Evolutionary conservation across 2,113 vertebrate genomes (phyloP).

Genomic region (Campylomormyrus numenius): DNA sequence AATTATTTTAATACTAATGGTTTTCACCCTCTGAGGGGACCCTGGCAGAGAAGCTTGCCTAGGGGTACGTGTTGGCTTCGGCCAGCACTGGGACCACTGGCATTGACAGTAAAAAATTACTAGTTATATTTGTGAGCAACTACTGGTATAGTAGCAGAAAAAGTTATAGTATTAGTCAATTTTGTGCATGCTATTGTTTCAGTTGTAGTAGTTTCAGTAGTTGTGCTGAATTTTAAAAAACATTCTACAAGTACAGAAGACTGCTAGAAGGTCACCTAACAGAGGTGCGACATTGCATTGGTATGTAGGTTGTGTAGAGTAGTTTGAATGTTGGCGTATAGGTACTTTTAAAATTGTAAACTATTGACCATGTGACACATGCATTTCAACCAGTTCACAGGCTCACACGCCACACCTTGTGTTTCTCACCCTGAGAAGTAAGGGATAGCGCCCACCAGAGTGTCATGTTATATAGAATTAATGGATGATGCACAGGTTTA

Average conservation of each 20-base stretch:
- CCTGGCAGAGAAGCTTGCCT: not conserved
- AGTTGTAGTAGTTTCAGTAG: not conserved
- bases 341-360: not conserved
- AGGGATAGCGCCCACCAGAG: no score
- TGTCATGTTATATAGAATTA: no score
- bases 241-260: not conserved
- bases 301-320: not conserved
- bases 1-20: not conserved
- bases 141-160: not conserved
- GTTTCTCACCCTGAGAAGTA: no score
- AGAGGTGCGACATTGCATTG: not conserved
- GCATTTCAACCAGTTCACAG: no score
- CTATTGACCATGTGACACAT: not conserved
- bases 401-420: no score
- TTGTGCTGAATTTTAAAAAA: not conserved
- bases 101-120: not conserved
- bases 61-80: not conserved
- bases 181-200: not conserved
- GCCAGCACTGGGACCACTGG: not conserved
- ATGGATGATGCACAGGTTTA: no score
- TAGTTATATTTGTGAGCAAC: not conserved
- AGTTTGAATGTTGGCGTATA: not conserved
- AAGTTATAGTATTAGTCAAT: not conserved
- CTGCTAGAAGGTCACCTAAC: not conserved
- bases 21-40: not conserved